Conservation (phyloP, 2,797 vertebrate species). For the Rhadinocentrus ornatus region DNA sequence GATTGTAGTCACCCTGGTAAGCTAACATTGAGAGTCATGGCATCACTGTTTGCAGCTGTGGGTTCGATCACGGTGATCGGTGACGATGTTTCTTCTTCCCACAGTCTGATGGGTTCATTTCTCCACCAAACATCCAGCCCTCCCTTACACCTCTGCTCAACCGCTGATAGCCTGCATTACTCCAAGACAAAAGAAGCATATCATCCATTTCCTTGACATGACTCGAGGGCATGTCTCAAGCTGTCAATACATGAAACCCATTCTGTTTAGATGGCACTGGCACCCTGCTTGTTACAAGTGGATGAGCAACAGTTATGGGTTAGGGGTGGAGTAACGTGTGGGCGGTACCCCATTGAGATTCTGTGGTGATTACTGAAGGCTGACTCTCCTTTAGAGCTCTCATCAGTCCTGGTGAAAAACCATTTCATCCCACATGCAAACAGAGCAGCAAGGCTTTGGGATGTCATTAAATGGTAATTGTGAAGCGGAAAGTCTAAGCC, state of each 20-base stretch:
- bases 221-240: slow-evolving; percentile 39
- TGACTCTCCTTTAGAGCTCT: slow-evolving; percentile 46
- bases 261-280: slow-evolving; percentile 25
- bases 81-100: slow-evolving; percentile 38
- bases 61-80: slow-evolving; percentile 46
- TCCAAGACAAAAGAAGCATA: slow-evolving; percentile 25
- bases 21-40: slow-evolving; percentile 60
- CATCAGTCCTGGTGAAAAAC: slow-evolving; percentile 58
- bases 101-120: slow-evolving; percentile 19
- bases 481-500: neutral
- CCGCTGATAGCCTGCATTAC: slow-evolving; percentile 24
- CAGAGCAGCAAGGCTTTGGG: slow-evolving; percentile 19
- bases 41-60: slow-evolving; percentile 34
- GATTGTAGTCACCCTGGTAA: slow-evolving; percentile 42
- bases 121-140: slow-evolving; percentile 1
- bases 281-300: slow-evolving; percentile 15
- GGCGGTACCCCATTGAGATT: slow-evolving; percentile 39
- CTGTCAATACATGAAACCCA: slow-evolving; percentile 31
- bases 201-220: slow-evolving; percentile 36
- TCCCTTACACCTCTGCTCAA: neutral
- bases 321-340: slow-evolving; percentile 22
- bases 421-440: slow-evolving; percentile 24
- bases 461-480: slow-evolving; percentile 43
- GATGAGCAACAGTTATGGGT: slow-evolving; percentile 6
- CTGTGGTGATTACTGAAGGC: slow-evolving; percentile 39